Evolutionary conservation across 2,888 invertebrate genomes (phyloP), one percentile per base, ranked within the genome.

Genomic region (Morpho deidamia): DNA sequence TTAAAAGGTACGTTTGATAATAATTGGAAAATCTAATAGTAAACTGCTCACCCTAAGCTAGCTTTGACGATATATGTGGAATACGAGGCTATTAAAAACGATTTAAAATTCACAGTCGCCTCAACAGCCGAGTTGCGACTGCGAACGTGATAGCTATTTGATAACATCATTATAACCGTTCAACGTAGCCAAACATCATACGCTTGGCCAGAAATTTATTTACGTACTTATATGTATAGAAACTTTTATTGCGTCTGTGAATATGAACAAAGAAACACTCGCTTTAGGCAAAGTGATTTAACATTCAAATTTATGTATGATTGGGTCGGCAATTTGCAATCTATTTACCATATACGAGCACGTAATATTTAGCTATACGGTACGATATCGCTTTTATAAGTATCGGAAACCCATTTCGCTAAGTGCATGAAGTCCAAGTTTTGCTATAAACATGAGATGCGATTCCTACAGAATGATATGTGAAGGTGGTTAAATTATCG

Each of bases 401-500:
- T 87, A 88, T 89, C 83, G 85, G 82, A 86, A 89, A 87, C 75
- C 86, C 85, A 89, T 88, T 89, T 85, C 74, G 83, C 75, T 89
- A 85, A 89, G 88, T 88, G 86, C 86, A 85, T 79, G 81, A 78
- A 85, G 83, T 81, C 78, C 76, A 87, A 88, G 83, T 87, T 89
- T 85, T 78, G 78, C 83, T 76, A 86, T 89, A 87, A 87, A 85
- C 87, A 85, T 86, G 84, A 87, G 83, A 83, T 81, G 87, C 83
- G 83, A 77, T 78, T 72, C 73, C 74, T 76, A 74, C 77, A 79
- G 81, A 81, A 83, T 86, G 85, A 87, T 86, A 84, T 84, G 84
- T 84, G 81, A 77, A 83, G 83, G 81, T 83, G 72, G 75, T 60
- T 55, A 63, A 63, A 61, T 64, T 61, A 58, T 58, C 53, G 50